Evolutionary conservation across 2,888 invertebrate species (phyloP).

Genomic region (Anodontia alba): DNA sequence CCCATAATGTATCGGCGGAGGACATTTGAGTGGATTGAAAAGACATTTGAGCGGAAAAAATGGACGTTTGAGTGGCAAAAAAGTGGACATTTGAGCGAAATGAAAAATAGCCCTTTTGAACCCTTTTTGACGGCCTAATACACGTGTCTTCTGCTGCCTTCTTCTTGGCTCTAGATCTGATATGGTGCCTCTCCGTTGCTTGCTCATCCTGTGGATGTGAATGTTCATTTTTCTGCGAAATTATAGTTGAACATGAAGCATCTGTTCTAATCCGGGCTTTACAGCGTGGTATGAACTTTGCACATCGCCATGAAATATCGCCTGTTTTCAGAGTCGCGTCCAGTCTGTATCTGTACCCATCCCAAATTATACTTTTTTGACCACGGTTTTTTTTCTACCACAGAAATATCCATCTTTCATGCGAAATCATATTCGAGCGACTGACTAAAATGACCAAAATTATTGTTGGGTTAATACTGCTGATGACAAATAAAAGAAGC

Average conservation of each 20-base stretch:
- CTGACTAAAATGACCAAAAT: background rate
- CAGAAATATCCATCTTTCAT: background rate
- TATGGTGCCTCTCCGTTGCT: too few species aligned
- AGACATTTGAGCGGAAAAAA: background rate
- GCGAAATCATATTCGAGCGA: background rate
- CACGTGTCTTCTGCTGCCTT: too few species aligned
- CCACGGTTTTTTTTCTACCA: background rate
- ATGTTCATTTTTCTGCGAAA: too few species aligned
- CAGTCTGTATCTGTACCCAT: background rate
- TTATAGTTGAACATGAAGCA: too few species aligned
- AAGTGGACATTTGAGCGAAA: slow-evolving; percentile 2
- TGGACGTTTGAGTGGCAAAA: background rate
- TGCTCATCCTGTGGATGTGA: too few species aligned
- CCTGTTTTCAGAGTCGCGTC: background rate
- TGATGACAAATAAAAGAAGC: too few species aligned
- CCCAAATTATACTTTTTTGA: slow-evolving; percentile 1
- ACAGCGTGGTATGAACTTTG: too few species aligned
- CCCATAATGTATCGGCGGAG: background rate
- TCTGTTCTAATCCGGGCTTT: too few species aligned
- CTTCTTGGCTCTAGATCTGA: too few species aligned
- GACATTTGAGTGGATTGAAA: background rate
- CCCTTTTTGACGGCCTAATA: background rate
- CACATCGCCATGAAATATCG: background rate
- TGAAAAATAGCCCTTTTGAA: background rate
- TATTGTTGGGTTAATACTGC: too few species aligned